Conservation (phyloP, 2,113 vertebrate genomes). For the Aleadryas rufinucha region DNA sequence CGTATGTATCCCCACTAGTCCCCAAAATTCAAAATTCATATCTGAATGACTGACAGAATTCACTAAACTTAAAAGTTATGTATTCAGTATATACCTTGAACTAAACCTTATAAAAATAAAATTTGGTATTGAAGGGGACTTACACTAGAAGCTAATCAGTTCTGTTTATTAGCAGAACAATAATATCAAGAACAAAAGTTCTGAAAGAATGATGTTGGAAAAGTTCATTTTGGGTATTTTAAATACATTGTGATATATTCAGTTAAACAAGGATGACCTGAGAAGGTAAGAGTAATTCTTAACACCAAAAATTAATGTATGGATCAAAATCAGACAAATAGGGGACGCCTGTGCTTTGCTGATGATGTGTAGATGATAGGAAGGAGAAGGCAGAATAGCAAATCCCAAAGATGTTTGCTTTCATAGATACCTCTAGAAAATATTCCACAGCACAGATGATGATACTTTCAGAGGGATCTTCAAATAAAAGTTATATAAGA, state of each 20-base stretch:
- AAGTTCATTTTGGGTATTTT: background rate
- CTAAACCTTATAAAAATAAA: background rate
- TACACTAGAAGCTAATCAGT: background rate
- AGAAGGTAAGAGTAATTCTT: background rate
- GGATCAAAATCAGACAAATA: background rate
- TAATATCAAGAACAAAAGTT: background rate
- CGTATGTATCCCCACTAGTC: background rate
- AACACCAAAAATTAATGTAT: background rate
- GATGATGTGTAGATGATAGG: background rate
- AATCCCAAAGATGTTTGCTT: background rate
- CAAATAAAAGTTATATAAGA: background rate
- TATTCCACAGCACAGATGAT: background rate
- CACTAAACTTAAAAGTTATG: background rate
- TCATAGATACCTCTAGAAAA: background rate
- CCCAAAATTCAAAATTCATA: background rate
- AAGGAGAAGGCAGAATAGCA: background rate
- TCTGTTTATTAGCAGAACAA: background rate
- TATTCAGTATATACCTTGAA: background rate
- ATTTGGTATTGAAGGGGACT: background rate
- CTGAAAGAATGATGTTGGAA: background rate
- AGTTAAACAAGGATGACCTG: background rate
- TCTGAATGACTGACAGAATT: background rate
- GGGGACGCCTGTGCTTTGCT: background rate
- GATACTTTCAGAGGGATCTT: background rate
- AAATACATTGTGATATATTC: background rate